Evolutionary conservation across 1,140 invertebrate genomes (phyloP), one percentile per base, ranked within the genome.

Genomic region (Chrysopa pallens): DNA sequence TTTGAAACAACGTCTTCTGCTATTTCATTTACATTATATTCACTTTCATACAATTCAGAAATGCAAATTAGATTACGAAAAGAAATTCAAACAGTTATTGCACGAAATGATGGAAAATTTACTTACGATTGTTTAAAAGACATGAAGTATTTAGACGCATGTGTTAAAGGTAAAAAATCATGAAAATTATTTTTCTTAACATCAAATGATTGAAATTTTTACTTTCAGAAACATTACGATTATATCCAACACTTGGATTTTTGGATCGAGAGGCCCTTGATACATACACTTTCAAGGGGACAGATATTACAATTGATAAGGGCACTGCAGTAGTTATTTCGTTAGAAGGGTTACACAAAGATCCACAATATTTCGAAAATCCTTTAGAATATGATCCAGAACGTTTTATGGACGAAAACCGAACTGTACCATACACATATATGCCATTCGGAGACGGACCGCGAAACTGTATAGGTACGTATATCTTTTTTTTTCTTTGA

Each of bases 1-100:
- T 75, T 66, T 46, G 76, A 76, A 44, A 78, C 75, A 0, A 72
- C 72, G 8, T 63, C 67, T 8, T 65, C 62, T 36, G 53, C 67
- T 1, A 54, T 77, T 29, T 54, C 58, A 8, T 67, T 60, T 41
- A 54, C 60, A 0, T 48, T 62, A 17, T 64, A 56, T 41, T 60
- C 64, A 44, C 52, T 78, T 29, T 68, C 72, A 2, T 55, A 57
- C 5, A 57, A 76, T 52, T 60, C 56, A 11, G 59, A 66, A 5
- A 52, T 68, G 28, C 76, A 79, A 46, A 23, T 45, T 2, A 62
- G 48, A 42, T 12, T 62, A 3, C 48, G 58, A 40, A 42, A 60
- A 4, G 63, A 64, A 52, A 49, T 77, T 5, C 47, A 54, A 29
- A 40, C 62, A 45, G 68, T 70, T 53, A 58, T 78, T 7, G 42